Evolutionary conservation across 2,797 vertebrate species (phyloP).

Genomic region (Galago senegalensis): DNA sequence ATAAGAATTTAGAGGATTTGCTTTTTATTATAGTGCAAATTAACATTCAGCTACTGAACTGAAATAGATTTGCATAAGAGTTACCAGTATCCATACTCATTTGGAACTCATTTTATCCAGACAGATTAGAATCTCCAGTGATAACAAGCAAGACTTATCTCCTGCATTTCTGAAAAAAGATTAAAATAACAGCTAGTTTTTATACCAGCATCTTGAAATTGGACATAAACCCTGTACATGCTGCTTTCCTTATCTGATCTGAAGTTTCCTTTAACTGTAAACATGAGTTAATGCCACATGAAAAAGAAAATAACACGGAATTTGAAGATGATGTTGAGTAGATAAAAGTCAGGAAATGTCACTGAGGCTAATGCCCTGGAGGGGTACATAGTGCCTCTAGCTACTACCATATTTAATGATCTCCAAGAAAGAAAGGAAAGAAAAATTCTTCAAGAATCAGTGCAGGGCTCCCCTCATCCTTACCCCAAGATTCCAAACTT

Average conservation of each 20-base stretch:
- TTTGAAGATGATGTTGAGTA: background rate
- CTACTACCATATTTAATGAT: background rate
- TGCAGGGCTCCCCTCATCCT: background rate
- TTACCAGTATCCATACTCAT: constrained; percentile 85
- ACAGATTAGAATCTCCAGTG: constrained; percentile 86
- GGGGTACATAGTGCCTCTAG: background rate
- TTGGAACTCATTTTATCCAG: constrained; percentile 86
- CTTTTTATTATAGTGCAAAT: constrained; percentile 86
- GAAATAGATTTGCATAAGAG: constrained; percentile 85
- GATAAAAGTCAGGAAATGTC: background rate
- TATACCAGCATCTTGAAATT: constrained; percentile 73
- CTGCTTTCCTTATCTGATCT: constrained; percentile 75
- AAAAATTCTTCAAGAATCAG: background rate
- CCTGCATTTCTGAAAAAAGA: constrained; percentile 70
- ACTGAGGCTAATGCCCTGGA: background rate
- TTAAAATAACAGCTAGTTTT: constrained; percentile 75
- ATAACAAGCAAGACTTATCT: constrained; percentile 78
- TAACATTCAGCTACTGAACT: constrained; percentile 84
- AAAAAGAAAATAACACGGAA: constrained; percentile 58
- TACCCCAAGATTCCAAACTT: background rate
- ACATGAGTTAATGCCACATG: constrained; percentile 69
- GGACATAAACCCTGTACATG: constrained; percentile 60
- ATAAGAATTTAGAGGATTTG: constrained; percentile 83
- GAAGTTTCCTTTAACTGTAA: constrained; percentile 76
- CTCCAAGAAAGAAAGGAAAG: background rate